Evolutionary conservation across 2,797 vertebrate genomes (phyloP).

Genomic region (Xenentodon cancila): DNA sequence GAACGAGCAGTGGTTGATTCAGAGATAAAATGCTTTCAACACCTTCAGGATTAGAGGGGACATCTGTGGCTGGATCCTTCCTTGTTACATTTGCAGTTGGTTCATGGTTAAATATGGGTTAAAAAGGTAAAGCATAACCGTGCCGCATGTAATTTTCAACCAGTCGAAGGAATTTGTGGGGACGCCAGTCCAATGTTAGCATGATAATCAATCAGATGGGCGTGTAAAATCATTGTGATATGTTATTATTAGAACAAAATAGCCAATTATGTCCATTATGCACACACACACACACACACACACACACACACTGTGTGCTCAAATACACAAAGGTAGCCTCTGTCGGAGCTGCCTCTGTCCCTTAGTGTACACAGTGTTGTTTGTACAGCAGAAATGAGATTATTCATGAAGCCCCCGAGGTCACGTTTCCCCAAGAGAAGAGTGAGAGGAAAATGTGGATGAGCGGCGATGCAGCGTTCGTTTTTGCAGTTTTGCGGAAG

Average conservation of each 20-base stretch:
- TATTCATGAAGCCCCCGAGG: slow-evolving; percentile 54
- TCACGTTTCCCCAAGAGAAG: slow-evolving; percentile 54
- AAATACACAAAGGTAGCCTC: slow-evolving; percentile 25
- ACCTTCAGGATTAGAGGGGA: slow-evolving; percentile 2
- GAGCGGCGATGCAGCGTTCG: slow-evolving; percentile 15
- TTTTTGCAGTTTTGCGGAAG: slow-evolving; percentile 23
- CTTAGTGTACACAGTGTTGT: slow-evolving; percentile 40
- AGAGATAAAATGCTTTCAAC: not conserved
- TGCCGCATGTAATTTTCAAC: slow-evolving; percentile 40
- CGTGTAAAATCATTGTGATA: slow-evolving; percentile 55
- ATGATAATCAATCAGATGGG: slow-evolving; percentile 51
- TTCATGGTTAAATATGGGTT: slow-evolving; percentile 21
- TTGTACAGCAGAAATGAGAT: slow-evolving; percentile 64
- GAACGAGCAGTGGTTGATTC: slow-evolving; percentile 8
- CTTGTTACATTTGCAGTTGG: not conserved
- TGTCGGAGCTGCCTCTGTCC: slow-evolving; percentile 40
- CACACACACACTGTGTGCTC: slow-evolving; percentile 10
- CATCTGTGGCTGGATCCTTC: not conserved
- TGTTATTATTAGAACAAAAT: slow-evolving; percentile 64
- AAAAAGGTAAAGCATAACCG: slow-evolving; percentile 19
- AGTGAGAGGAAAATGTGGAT: slow-evolving; percentile 14
- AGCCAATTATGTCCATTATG: slow-evolving; percentile 62
- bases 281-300: slow-evolving; percentile 1
- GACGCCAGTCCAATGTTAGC: slow-evolving; percentile 47
- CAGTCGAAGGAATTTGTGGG: slow-evolving; percentile 14